phyloP scores from a whole-genome alignment of 1,140 invertebrate genomes.

The Megalonaias nervosa region DNA sequence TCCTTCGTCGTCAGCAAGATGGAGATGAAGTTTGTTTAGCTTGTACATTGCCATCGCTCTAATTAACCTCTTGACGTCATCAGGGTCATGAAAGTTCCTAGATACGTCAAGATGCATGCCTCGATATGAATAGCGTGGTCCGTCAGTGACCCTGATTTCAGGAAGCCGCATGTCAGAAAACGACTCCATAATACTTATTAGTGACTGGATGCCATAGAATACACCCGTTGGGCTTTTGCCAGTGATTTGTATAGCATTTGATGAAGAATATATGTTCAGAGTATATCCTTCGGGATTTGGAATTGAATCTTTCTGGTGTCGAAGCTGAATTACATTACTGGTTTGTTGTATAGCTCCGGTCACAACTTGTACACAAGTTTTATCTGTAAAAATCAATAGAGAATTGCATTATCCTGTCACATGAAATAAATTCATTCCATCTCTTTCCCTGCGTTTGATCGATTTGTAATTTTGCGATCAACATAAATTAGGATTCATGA shows the following conservation, averaged over 20 bases:
- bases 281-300: constrained; percentile 2
- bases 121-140: constrained; percentile 62
- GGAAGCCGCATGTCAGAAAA: constrained; percentile 34
- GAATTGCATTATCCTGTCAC: too few relatives aligned
- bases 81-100: constrained; percentile 60
- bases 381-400: too few relatives aligned
- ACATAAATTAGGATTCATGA: too few relatives aligned
- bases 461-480: too few relatives aligned
- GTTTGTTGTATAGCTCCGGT: too few relatives aligned
- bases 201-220: constrained; percentile 55
- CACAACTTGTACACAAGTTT: too few relatives aligned
- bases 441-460: too few relatives aligned
- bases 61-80: constrained; percentile 52
- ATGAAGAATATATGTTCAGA: neutral
- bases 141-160: constrained; percentile 44
- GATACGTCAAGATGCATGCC: constrained; percentile 65
- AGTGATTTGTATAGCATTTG: constrained; percentile 22
- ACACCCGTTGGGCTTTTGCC: constrained; percentile 45
- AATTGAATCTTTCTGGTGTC: too few relatives aligned
- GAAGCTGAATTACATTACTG: too few relatives aligned
- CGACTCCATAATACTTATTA: constrained; percentile 42
- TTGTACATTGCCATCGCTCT: constrained; percentile 67
- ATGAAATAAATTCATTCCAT: too few relatives aligned
- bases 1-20: constrained; percentile 69
- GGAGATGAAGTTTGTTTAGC: constrained; percentile 67